A percentile compares a stretch with the other conserved stretches of the same genome.
These are phyloP conservation scores for Caenorhabditis panamensis DNA, from an alignment of 2,888 invertebrate genomes.

Conservation along the genomic window DNA sequence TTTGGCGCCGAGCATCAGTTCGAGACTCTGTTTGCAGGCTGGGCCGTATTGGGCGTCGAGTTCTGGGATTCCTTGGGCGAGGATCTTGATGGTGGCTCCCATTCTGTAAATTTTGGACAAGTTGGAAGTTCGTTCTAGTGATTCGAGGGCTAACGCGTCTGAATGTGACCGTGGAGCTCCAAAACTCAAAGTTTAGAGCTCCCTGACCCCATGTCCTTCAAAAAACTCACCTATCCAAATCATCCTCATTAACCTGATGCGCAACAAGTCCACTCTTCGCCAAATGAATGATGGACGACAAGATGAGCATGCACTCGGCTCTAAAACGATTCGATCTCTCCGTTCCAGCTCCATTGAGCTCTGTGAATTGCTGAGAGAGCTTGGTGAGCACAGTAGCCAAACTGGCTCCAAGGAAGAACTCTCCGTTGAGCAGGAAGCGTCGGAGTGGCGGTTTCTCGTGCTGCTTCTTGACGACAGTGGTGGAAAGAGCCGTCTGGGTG, in stretches of 20 bases:
- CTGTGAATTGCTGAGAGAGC: slow-evolving; percentile 87
- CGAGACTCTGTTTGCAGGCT: slow-evolving; percentile 88
- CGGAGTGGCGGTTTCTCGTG: slow-evolving; percentile 65
- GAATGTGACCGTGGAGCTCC: too few species aligned
- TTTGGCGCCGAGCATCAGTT: slow-evolving; percentile 86
- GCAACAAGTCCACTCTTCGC: slow-evolving; percentile 86
- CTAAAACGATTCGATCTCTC: slow-evolving; percentile 74
- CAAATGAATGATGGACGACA: slow-evolving; percentile 90
- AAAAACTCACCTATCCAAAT: slow-evolving; percentile 89
- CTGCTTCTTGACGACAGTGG: slow-evolving; percentile 56
- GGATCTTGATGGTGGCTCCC: slow-evolving; percentile 82
- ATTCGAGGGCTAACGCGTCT: too few species aligned
- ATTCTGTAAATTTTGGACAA: too few species aligned
- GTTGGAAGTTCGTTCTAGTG: too few species aligned
- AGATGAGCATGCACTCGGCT: slow-evolving; percentile 91
- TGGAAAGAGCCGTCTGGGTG: slow-evolving; percentile 92
- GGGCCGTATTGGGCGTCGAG: slow-evolving; percentile 88
- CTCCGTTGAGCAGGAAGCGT: slow-evolving; percentile 92
- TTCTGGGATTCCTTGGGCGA: slow-evolving; percentile 84
- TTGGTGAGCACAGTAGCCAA: slow-evolving; percentile 93
- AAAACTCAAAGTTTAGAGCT: too few species aligned
- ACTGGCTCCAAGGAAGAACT: slow-evolving; percentile 95
- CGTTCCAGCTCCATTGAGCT: slow-evolving; percentile 68
- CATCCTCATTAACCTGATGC: slow-evolving; percentile 91
- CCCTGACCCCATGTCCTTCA: too few species aligned